Base-by-base conservation (phyloP, 2,888 invertebrate genomes). In the Synanthedon andrenaeformis region DNA sequence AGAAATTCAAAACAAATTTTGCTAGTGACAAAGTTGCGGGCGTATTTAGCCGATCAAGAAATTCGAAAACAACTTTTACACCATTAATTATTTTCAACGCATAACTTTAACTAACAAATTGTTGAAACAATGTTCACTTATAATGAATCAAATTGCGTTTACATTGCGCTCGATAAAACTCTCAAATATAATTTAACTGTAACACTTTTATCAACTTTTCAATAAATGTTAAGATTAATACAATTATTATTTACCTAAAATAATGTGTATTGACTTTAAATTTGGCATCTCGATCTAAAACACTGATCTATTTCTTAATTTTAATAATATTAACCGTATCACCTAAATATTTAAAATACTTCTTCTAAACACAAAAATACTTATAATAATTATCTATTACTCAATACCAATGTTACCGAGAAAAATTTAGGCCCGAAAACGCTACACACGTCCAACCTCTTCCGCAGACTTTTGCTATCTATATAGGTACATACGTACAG, bases 231-330 rank as follows among this genome's bases (percentile, higher is more conserved):
- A 84, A 81, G 82, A 82, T 84, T 84, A 83, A 73, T 74, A 84
- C 82, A 83, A 79, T 85, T 85, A 86, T 72, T 71, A 75, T 89
- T 88, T 89, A 89, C 89, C 88, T 89, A 87, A 87, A 85, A 83
- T 88, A 89, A 88, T 81, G 82, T 82, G 90, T 90, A 90, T 90
- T 90, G 90, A 90, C 90, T 90, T 90, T 88, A 83, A 85, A 90
- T 90, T 91, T 91, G 90, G 90, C 90, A 90, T 84, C 86, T 87
- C 84, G 77, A 82, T 77, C 86, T 87, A 87, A 23, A 84, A 87
- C 86, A 86, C 83, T 80, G 85, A 86, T 82, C 84, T 83, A 83
- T 78, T 79, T 72, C 75, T 74, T 65, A 63, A 63, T 70, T 70
- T 74, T 77, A 70, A 79, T 83, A 79, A 79, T 76, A 79, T 76